phyloP scores from a whole-genome alignment of 2,888 invertebrate species.

The Diarsia rubi region DNA sequence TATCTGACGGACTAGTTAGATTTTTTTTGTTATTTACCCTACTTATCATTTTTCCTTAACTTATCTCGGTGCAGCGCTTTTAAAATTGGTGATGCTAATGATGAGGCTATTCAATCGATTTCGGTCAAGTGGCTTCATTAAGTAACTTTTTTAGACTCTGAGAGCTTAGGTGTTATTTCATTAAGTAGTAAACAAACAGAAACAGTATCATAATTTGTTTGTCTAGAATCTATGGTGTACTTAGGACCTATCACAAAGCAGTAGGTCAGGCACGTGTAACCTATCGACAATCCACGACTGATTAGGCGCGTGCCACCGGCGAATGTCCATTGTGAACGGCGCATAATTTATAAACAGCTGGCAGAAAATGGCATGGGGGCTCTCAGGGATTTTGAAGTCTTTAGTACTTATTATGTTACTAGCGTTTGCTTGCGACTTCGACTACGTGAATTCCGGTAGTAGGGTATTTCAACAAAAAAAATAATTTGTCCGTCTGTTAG shows the following conservation, averaged over 20 bases:
- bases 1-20: no score
- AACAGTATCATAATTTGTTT: background rate
- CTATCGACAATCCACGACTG: conserved; percentile 12
- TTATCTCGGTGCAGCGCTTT: background rate
- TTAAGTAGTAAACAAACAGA: background rate
- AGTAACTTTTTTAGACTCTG: background rate
- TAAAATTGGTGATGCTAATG: background rate
- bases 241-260: conserved; percentile 3
- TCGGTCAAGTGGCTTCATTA: background rate
- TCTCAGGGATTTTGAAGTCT: background rate
- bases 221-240: conserved; percentile 10
- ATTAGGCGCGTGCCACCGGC: conserved; percentile 17
- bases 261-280: conserved; percentile 40
- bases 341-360: conserved; percentile 12
- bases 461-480: no score
- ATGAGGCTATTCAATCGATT: background rate
- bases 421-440: background rate
- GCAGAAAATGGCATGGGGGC: background rate
- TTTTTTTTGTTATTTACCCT: no score
- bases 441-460: background rate
- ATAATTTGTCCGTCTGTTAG: no score
- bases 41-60: background rate
- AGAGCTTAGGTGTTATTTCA: background rate
- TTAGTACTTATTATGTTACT: background rate
- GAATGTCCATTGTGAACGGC: background rate